Conservation (phyloP, 1,140 invertebrate species). For the Pogonognathellus flavescens region DNA sequence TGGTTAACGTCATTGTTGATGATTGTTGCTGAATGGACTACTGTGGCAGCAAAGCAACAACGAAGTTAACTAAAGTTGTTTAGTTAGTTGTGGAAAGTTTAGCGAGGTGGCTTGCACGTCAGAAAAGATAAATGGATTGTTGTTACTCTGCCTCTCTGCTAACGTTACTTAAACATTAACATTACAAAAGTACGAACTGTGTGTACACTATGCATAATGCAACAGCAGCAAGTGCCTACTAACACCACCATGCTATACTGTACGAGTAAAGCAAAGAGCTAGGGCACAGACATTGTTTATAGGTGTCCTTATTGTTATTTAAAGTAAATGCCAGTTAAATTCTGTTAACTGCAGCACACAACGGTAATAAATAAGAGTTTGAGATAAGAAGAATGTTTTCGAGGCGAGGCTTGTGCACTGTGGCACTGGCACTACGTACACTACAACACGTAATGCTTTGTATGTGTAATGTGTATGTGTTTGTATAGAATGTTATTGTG, state of each 20-base stretch:
- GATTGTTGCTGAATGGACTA: not conserved
- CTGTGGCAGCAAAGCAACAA: not conserved
- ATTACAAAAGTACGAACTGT: not conserved
- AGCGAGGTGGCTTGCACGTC: conserved; percentile 38
- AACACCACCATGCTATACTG: not conserved
- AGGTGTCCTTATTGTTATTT: conserved; percentile 12
- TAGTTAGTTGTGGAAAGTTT: not conserved
- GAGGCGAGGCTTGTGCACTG: not conserved
- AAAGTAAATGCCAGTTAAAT: not conserved
- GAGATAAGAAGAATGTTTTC: conserved; percentile 14
- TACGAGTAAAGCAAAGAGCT: not conserved
- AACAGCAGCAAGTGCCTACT: not conserved
- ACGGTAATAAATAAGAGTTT: conserved; percentile 32
- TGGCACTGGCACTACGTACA: not conserved
- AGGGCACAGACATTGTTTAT: not conserved
- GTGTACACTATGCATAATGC: not conserved
- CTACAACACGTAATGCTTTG: not conserved
- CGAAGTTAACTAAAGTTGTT: conserved; percentile 9
- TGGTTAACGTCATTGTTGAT: no score
- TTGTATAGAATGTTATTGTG: not conserved
- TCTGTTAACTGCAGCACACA: not conserved
- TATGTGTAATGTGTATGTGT: not conserved
- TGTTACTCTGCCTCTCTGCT: not conserved
- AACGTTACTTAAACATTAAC: not conserved
- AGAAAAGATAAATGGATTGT: not conserved